Conservation (phyloP, 2,888 invertebrate species). For the Orchesella flavescens region DNA sequence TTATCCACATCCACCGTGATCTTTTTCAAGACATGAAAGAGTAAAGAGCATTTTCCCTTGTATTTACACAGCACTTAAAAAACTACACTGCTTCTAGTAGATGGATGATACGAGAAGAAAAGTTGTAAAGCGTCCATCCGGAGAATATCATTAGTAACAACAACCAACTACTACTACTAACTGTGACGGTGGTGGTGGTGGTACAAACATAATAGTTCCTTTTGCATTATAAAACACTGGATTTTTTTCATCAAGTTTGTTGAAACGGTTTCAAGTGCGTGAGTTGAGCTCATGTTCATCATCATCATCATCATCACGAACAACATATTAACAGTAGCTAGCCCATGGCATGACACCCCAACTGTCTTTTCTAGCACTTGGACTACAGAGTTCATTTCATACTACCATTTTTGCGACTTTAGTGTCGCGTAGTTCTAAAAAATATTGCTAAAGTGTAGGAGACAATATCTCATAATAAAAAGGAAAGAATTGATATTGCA, state of each 20-base stretch:
- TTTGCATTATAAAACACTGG: not conserved
- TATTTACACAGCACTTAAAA: slow-evolving; percentile 52
- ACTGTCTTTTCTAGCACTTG: slow-evolving; percentile 3
- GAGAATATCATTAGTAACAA: slow-evolving; percentile 22
- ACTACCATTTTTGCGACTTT: not conserved
- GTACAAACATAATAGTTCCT: no score
- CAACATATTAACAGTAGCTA: slow-evolving; percentile 5
- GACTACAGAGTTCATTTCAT: no score
- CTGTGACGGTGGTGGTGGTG: no score
- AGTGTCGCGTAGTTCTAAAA: slow-evolving; percentile 43
- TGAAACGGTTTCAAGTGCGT: slow-evolving; percentile 33
- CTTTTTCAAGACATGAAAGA: slow-evolving; percentile 38
- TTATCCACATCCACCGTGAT: slow-evolving; percentile 22
- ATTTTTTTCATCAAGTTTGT: not conserved
- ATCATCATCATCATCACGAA: slow-evolving; percentile 23
- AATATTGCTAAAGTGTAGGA: slow-evolving; percentile 26
- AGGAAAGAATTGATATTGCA: slow-evolving; percentile 16
- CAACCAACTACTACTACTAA: not conserved
- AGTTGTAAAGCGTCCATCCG: slow-evolving; percentile 8
- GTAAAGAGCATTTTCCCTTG: slow-evolving; percentile 34
- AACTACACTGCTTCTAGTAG: slow-evolving; percentile 6
- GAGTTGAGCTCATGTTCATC: slow-evolving; percentile 39
- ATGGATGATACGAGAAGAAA: slow-evolving; percentile 15
- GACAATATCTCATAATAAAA: slow-evolving; percentile 15
- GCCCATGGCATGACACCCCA: slow-evolving; percentile 21